A percentile compares a stretch with the other conserved stretches of the same genome.
These are phyloP conservation scores for Gila orcuttii DNA, from an alignment of 2,113 vertebrate genomes.

Conservation along the genomic window DNA sequence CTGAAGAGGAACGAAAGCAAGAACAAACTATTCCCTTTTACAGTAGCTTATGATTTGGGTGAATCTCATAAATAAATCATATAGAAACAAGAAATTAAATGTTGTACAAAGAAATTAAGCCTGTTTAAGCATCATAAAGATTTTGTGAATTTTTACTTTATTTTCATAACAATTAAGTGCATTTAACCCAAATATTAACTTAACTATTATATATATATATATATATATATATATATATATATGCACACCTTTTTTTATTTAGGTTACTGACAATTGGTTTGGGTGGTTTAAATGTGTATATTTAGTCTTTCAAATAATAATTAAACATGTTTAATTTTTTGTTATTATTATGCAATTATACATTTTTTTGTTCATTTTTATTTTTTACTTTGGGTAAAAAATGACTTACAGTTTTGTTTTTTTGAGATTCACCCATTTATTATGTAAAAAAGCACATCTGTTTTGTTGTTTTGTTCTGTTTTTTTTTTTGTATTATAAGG, in stretches of 20 bases:
- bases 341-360: background rate
- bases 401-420: background rate
- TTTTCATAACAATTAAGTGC: too few relatives aligned
- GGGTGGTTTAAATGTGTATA: background rate
- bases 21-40: conserved; percentile 65
- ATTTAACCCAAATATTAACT: too few relatives aligned
- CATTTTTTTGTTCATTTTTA: background rate
- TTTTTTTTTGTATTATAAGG: conserved; percentile 52
- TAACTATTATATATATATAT: too few relatives aligned
- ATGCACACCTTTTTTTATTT: background rate
- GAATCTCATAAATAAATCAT: background rate
- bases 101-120: too few relatives aligned
- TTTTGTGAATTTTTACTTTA: too few relatives aligned
- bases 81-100: background rate
- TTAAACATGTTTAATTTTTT: background rate
- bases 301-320: background rate
- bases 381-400: conserved; percentile 8
- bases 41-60: background rate
- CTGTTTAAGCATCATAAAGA: too few relatives aligned
- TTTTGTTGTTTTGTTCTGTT: conserved; percentile 39
- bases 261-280: background rate
- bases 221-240: too few relatives aligned
- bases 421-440: conserved; percentile 11
- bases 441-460: conserved; percentile 52
- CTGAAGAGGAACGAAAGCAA: conserved; percentile 60